Evolutionary conservation across 2,113 vertebrate species (phyloP), one percentile per base, ranked within the genome.

Genomic region (Anthoscopus minutus): DNA sequence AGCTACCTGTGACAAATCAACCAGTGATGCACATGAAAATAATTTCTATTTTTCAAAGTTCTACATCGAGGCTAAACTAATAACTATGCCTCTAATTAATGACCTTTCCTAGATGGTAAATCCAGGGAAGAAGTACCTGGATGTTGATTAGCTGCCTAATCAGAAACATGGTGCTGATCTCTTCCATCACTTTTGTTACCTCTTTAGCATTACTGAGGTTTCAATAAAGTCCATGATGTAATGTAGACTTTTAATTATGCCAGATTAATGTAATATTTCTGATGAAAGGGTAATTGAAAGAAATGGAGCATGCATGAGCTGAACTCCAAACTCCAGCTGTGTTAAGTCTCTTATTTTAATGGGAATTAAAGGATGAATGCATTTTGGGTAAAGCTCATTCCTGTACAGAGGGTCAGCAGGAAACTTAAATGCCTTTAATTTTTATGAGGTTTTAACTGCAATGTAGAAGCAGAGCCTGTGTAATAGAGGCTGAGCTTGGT

Each of bases 261-360:
- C 70, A 96, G 94, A 95, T 96, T 94, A 96, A 94, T 93, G 78
- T 76, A 89, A 70, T 93, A 87, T 91, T 96, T 92, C 95, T 73
- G 74, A 93, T 88, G 93, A 93, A 92, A 91, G 54, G 62, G 83
- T 87, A 96, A 95, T 91, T 94, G 94, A 84, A 93, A 89, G 96
- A 96, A 96, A 93, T 91, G 70, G 94, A 85, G 88, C 78, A 40
- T 93, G 78, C 62, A 70, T 47, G 89, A 84, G 87, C 51, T 66
- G 65, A 93, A 92, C 82, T 80, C 40, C 86, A 82, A 79, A 72
- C 47, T 93, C 82, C 67, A 92, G 86, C 86, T 90, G 71, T 4
- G 72, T 95, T 92, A 91, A 77, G 70, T 76, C 51, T 84, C 60
- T 66, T 87, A 19, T 48, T 76, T 95, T 93, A 89, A 89, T 77